Percentiles rank a stretch among this genome's conserved stretches.
phyloP scores from a whole-genome alignment of 2,888 invertebrate genomes.

The Gari tellinella region DNA sequence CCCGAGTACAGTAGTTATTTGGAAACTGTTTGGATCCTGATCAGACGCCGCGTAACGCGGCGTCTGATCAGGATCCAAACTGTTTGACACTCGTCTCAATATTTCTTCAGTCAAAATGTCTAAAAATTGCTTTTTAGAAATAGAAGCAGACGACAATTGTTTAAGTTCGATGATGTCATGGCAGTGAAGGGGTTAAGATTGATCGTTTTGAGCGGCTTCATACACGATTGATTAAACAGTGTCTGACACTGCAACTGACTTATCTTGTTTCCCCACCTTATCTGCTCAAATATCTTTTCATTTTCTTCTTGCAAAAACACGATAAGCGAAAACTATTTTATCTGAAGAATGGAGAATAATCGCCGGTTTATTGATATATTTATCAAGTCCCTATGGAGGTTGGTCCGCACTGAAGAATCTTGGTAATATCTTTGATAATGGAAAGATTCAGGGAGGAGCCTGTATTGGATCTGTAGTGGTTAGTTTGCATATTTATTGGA shows the following conservation, averaged over 20 bases:
- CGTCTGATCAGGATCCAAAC: no score
- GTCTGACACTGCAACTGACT: neutral
- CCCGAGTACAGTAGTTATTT: no score
- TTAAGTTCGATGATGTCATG: no score
- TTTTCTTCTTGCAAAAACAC: conserved; percentile 54
- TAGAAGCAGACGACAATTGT: no score
- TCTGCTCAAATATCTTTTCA: conserved; percentile 42
- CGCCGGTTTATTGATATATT: conserved; percentile 41
- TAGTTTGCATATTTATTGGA: no score
- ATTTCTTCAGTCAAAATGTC: no score
- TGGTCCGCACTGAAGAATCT: neutral
- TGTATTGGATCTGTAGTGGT: neutral
- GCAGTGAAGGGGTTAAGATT: no score
- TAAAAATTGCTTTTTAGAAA: no score
- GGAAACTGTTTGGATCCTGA: no score
- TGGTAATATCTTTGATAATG: neutral
- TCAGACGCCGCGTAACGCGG: no score
- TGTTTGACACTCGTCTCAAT: no score
- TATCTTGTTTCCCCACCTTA: conserved; percentile 3
- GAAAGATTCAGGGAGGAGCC: neutral
- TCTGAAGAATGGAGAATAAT: conserved; percentile 49
- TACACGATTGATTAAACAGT: conserved; percentile 10
- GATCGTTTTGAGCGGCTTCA: no score
- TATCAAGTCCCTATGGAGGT: conserved; percentile 5
- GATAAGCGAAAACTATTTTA: conserved; percentile 55